Percentiles rank a stretch among this genome's conserved stretches.
phyloP scores from a whole-genome alignment of 2,888 invertebrate genomes.

The Lithophane socia region DNA sequence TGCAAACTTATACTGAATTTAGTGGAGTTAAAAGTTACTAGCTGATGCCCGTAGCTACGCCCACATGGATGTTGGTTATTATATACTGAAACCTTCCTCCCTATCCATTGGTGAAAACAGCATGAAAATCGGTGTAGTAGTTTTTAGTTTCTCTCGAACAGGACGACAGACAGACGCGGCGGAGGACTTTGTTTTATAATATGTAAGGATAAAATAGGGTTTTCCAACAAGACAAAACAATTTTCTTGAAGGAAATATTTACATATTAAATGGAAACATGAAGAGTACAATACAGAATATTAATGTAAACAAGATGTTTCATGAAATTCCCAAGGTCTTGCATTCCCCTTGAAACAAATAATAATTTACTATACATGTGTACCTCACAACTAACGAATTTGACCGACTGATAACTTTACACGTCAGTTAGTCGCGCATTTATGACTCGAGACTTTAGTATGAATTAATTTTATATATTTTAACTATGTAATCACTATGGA shows the following conservation, averaged over 20 bases:
- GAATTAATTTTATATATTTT: not conserved
- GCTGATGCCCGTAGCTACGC: too few species aligned
- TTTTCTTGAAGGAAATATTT: constrained; percentile 8
- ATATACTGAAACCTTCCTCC: too few species aligned
- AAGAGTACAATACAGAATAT: not conserved
- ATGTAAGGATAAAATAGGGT: not conserved
- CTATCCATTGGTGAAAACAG: too few species aligned
- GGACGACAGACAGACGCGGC: too few species aligned
- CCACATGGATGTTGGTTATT: too few species aligned
- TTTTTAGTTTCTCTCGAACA: too few species aligned
- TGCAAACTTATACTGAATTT: not conserved
- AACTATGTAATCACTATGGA: too few species aligned
- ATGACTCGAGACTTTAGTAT: not conserved
- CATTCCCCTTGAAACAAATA: constrained; percentile 36
- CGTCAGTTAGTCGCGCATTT: not conserved
- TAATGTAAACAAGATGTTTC: constrained; percentile 28
- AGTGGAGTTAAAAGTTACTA: too few species aligned
- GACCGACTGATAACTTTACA: constrained; percentile 13
- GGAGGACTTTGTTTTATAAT: too few species aligned
- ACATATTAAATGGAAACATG: not conserved
- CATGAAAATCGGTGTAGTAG: too few species aligned
- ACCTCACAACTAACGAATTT: constrained; percentile 6
- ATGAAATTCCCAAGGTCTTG: constrained; percentile 29
- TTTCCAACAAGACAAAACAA: not conserved
- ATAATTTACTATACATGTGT: constrained; percentile 27